Evolutionary conservation across 2,888 invertebrate species (phyloP).

Genomic region (Heteromurus nitidus): DNA sequence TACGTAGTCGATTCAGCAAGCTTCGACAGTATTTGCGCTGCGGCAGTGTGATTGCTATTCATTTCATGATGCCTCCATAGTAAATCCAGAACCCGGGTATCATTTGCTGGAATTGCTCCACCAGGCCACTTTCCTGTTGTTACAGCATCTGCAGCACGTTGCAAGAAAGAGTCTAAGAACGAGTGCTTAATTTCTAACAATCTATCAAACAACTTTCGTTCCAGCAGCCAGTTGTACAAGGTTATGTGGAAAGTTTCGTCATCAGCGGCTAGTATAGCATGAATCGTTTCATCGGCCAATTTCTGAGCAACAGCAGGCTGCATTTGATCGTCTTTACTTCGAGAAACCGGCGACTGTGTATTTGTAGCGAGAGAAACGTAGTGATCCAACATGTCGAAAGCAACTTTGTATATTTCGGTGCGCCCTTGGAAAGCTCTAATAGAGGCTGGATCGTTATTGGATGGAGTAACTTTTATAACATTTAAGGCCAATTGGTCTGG

Average conservation of each 20-base stretch:
- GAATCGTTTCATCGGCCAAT: constrained; percentile 71
- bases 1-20: constrained; percentile 83
- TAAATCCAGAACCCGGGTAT: constrained; percentile 83
- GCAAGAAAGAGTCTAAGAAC: constrained; percentile 76
- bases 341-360: constrained; percentile 66
- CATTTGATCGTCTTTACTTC: constrained; percentile 57
- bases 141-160: constrained; percentile 75
- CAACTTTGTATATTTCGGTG: constrained; percentile 71
- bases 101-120: constrained; percentile 78
- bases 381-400: constrained; percentile 71
- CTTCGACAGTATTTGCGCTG: constrained; percentile 91
- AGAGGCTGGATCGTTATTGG: constrained; percentile 61
- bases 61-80: constrained; percentile 98
- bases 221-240: constrained; percentile 94
- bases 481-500: constrained; percentile 70
- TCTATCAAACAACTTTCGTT: constrained; percentile 76
- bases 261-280: constrained; percentile 75
- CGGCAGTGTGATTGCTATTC: constrained; percentile 91
- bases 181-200: constrained; percentile 76
- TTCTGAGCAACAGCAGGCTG: constrained; percentile 64
- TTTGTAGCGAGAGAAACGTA: constrained; percentile 63
- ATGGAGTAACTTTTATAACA: constrained; percentile 57
- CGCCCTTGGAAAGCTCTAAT: constrained; percentile 70
- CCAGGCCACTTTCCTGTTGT: constrained; percentile 74
- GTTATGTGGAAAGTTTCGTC: constrained; percentile 94